Evolutionary conservation across 2,888 invertebrate genomes (phyloP).

Genomic region (Drosophila ustulata): DNA sequence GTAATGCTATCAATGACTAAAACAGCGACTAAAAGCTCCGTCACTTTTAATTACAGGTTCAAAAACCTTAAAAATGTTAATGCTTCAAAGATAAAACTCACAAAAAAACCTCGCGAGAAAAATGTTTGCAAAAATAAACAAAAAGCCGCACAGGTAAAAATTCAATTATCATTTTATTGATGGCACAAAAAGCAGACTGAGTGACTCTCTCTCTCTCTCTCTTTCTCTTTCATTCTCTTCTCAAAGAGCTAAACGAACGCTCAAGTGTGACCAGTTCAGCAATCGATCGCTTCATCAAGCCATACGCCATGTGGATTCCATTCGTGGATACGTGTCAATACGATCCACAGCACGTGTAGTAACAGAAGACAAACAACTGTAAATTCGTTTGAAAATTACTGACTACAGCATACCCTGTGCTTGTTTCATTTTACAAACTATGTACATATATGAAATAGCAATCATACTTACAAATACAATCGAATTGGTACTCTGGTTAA

Average conservation of each 20-base stretch:
- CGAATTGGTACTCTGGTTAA: too few relatives aligned
- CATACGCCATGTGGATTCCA: conserved; percentile 35
- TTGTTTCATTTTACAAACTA: neutral
- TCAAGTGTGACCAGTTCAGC: conserved; percentile 37
- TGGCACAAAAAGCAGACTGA: conserved; percentile 47
- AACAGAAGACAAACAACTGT: conserved; percentile 7
- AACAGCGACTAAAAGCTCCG: conserved; percentile 12
- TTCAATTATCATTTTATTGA: conserved; percentile 71
- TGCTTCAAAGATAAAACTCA: conserved; percentile 41
- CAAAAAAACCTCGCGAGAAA: conserved; percentile 20
- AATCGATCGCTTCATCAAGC: conserved; percentile 19
- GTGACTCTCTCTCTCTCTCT: conserved; percentile 11
- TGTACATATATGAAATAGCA: neutral
- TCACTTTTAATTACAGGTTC: conserved; percentile 49
- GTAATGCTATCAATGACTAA: conserved; percentile 1
- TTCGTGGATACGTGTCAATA: conserved; percentile 24
- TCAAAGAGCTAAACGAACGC: conserved; percentile 9
- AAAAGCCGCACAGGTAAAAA: conserved; percentile 48
- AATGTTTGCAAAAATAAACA: conserved; percentile 32
- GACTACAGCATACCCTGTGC: conserved; percentile 23
- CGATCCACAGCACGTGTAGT: conserved; percentile 68
- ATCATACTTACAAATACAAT: neutral
- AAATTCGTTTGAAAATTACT: neutral
- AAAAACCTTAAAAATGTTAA: conserved; percentile 64
- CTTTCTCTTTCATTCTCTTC: neutral